These are phyloP conservation scores for Pimpla rufipes DNA, from an alignment of 2,888 invertebrate species.

Conservation along the genomic window DNA sequence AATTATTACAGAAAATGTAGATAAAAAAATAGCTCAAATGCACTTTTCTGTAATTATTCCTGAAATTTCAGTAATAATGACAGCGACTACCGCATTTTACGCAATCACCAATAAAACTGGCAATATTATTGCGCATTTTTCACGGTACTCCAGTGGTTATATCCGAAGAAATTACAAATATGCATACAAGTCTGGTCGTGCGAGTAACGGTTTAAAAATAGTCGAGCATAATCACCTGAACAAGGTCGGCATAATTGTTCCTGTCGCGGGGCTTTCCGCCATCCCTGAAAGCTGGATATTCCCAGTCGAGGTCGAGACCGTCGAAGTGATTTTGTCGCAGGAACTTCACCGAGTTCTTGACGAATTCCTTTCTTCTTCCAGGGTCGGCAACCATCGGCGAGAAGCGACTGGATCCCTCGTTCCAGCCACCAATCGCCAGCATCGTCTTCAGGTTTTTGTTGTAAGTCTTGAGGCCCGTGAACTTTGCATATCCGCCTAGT, in stretches of 20 bases:
- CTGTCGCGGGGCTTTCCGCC: slow-evolving; percentile 90
- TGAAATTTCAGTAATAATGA: not conserved
- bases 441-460: slow-evolving; percentile 96
- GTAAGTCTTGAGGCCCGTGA: slow-evolving; percentile 96
- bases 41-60: slow-evolving; percentile 8
- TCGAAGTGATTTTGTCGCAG: slow-evolving; percentile 96
- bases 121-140: not conserved
- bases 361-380: slow-evolving; percentile 92
- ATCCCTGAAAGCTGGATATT: slow-evolving; percentile 93
- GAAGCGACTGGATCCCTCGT: slow-evolving; percentile 95
- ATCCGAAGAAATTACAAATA: slow-evolving; percentile 21
- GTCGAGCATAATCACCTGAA: slow-evolving; percentile 87
- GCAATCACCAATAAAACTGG: not conserved
- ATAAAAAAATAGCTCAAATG: too few species aligned
- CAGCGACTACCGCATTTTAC: not conserved
- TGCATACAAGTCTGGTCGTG: not conserved
- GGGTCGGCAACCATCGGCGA: slow-evolving; percentile 94
- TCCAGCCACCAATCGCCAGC: slow-evolving; percentile 97
- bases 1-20: not conserved
- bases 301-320: slow-evolving; percentile 97
- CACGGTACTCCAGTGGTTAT: not conserved
- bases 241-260: slow-evolving; percentile 95
- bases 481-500: slow-evolving; percentile 96
- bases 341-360: slow-evolving; percentile 94
- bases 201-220: not conserved